Evolutionary conservation across 2,113 vertebrate species (phyloP), one percentile per base, ranked within the genome.

Genomic region (Bubo scandiacus): DNA sequence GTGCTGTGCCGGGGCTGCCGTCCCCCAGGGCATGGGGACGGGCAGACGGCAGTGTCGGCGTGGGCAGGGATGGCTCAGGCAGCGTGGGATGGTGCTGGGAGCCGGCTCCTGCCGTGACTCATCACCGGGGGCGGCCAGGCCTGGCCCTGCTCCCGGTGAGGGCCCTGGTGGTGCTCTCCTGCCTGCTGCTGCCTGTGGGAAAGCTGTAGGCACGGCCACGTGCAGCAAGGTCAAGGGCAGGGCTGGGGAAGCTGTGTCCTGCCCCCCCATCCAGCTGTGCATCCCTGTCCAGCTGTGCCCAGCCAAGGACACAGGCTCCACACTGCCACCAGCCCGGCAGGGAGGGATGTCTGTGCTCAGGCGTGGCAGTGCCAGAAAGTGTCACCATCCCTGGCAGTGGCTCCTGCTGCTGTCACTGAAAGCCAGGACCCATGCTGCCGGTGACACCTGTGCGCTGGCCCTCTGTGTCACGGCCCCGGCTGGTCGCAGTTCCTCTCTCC

Each of bases 201-300:
- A 8, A 1, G 3, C 15, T 42, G 54, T 1, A 0, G 32, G 32
- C 4, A 1, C 3, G 21, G 57, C 38, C 16, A 0, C 1, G 0
- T 5, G 1, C 0, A 0, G 63, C 30, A 10, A 19, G 74, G 62
- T 21, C 62, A 40, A 54, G 30, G 29, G 43, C 32, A 32, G 43
- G 59, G 42, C 47, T n/a, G 11, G 58, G 30, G 25, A 72, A 72
- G n/a, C 75, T 36, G 17, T 73, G 83, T 43, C 22, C 86, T 74
- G 42, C n/a, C 5, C 36, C 38, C 49, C 21, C n/a, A 43, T 34
- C 65, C 65, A 38, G 30, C 18, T 51, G 12, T 52, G 22, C 49
- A 17, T 10, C 30, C 27, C 21, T 9, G 26, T 11, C 40, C 40
- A 42, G 29, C 29, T 61, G n/a, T 81, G 68, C 78, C 58, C 74